These are phyloP conservation scores for Actinernus sp. DNA, from an alignment of 92 coral and sea anemone genomes.

Conservation along the genomic window DNA sequence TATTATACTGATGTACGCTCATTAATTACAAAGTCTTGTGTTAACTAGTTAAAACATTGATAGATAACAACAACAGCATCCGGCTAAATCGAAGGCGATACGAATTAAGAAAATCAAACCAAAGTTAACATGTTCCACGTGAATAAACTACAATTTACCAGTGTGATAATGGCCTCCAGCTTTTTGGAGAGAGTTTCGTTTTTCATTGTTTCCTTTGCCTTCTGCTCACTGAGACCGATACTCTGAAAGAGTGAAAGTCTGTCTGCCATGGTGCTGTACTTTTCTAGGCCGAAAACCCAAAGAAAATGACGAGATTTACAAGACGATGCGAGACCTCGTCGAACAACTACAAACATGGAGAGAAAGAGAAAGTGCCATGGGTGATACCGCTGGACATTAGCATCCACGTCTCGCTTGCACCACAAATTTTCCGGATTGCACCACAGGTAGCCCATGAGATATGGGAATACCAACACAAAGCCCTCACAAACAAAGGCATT, in stretches of 20 bases:
- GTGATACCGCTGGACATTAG: conserved; percentile 23
- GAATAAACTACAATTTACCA: too few relatives aligned
- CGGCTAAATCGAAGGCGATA: too few relatives aligned
- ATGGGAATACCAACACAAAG: too few relatives aligned
- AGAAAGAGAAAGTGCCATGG: conserved; percentile 1
- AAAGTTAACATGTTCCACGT: too few relatives aligned
- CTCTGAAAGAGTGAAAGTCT: conserved; percentile 82
- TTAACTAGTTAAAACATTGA: too few relatives aligned
- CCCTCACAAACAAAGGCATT: too few relatives aligned
- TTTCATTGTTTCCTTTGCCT: conserved; percentile 87
- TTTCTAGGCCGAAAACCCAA: background rate
- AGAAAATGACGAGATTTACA: conserved; percentile 3
- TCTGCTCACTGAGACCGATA: conserved; percentile 94
- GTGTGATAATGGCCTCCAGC: conserved; percentile 70
- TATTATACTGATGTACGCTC: too few relatives aligned
- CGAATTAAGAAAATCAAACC: too few relatives aligned
- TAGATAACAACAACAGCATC: too few relatives aligned
- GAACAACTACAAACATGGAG: conserved; percentile 12
- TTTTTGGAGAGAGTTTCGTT: conserved; percentile 85
- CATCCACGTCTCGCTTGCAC: background rate
- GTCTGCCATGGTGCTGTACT: conserved; percentile 52
- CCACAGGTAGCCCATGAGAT: too few relatives aligned
- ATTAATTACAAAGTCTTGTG: too few relatives aligned
- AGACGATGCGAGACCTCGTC: background rate
- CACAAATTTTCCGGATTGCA: too few relatives aligned